Evolutionary conservation across 1,140 invertebrate species (phyloP), one percentile per base, ranked within the genome.

Genomic region (Bombyx mori): DNA sequence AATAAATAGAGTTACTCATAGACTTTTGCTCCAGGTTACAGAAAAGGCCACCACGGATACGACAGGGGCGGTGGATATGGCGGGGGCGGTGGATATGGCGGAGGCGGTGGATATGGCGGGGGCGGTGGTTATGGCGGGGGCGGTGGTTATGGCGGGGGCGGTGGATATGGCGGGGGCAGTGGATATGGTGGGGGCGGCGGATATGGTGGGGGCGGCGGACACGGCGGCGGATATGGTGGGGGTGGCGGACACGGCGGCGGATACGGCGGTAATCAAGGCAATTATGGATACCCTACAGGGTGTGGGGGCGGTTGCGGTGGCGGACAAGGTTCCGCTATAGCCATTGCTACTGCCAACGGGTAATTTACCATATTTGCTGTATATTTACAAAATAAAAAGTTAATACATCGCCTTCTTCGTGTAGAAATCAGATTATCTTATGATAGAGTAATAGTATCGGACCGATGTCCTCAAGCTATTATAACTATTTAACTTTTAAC

Each of bases 311-410:
- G 65, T 46, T 58, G 58, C 62, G 22, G 62, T 45, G n/a, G n/a
- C 8, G 51, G 55, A 60, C 46, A 61, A 52, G 61, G 65, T 63
- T 59, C 58, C 2, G 62, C 63, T 3, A 65, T 57, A 6, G 64
- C 64, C 7, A 52, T 50, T 6, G 64, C 64, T 7, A 62, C 64
- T 8, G 65, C 61, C 6, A 57, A 60, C 26, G 54, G 51, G 52
- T 61, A 59, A 44, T 12, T 44, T 53, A 10, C 10, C 42, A 6
- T 12, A 35, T 35, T 35, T 35, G 26, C 26, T 35, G 26, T 35
- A 3, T 35, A 35, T 35, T 35, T 35, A 35, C 26, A 35, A 35
- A 35, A 35, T 35, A 35, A 35, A 35, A 35, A 35, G 26, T 35
- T 35, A 35, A 35, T 35, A 3, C 26, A 35, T 3, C 26, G 4